Evolutionary conservation across 2,113 vertebrate species (phyloP).

Genomic region (Zapus hudsonius): DNA sequence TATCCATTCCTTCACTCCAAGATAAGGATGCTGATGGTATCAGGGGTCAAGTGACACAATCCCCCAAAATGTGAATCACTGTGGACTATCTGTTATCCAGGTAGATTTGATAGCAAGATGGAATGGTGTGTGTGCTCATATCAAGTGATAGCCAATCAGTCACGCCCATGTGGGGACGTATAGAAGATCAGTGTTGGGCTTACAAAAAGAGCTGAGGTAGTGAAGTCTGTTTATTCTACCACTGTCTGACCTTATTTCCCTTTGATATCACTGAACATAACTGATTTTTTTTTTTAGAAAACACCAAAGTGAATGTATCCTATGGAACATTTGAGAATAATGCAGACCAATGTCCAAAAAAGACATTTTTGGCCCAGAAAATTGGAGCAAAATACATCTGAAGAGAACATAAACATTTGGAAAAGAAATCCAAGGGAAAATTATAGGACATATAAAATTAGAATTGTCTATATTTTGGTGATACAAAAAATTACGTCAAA

Average conservation of each 20-base stretch:
- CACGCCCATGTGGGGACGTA: neutral
- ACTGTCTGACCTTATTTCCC: neutral
- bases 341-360: neutral
- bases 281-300: neutral
- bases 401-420: slow-evolving; percentile 14
- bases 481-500: neutral
- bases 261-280: neutral
- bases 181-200: neutral
- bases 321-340: neutral
- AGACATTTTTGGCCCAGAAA: slow-evolving; percentile 11
- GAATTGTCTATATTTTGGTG: slow-evolving; percentile 7
- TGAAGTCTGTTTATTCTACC: neutral
- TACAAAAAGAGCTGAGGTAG: neutral
- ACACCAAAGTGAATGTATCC: neutral
- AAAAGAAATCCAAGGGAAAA: neutral
- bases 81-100: neutral
- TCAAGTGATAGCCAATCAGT: neutral
- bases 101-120: neutral
- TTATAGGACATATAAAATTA: neutral
- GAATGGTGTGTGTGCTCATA: neutral
- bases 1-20: neutral
- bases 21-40: neutral
- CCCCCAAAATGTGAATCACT: neutral
- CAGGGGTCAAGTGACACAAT: neutral
- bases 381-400: neutral